Evolutionary conservation across 2,113 vertebrate genomes (phyloP), one percentile per base, ranked within the genome.

Genomic region (Pseudopodoces humilis): DNA sequence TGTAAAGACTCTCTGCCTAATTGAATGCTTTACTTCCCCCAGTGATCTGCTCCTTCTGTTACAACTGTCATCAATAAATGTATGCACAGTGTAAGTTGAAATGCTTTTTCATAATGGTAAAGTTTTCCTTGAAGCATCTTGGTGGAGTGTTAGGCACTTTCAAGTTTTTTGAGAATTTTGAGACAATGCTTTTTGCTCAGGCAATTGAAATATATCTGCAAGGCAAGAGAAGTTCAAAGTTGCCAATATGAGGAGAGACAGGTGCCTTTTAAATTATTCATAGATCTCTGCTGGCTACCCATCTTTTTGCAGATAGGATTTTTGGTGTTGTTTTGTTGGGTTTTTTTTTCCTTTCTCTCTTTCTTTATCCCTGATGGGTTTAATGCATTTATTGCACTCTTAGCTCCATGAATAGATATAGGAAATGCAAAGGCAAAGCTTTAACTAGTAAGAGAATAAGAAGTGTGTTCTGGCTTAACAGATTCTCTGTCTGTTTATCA

Each of bases 221-320:
- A 93, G 80, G 91, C 84, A 94, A 94, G 50, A 90, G 55, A 43
- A 94, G 92, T 95, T 95, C 86, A 92, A 96, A 96, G 94, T 78
- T 94, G 71, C 77, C 80, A 62, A 70, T 94, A 94, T 93, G 46
- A 90, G 82, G 55, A 83, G 65, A 96, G 93, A 94, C 86, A 88
- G 60, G 81, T 87, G 59, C 65, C 46, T 81, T 94, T 88, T 95
- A 88, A 95, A 97, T 96, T 94, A 97, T 96, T 95, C 88, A 96
- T 94, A 92, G 56, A 82, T 84, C 77, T 96, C 83, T 92, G 60
- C 62, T 94, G 87, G 84, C 94, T 94, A 83, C 70, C 55, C 50
- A 74, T 91, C 71, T 71, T 92, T 81, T 91, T 65, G 52, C 30
- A 88, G 68, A 86, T 77, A 7, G 46, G 46, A 4, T 35, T 91